Conservation (phyloP, 2,888 invertebrate species). For the Caenorhabditis drosophilae region DNA sequence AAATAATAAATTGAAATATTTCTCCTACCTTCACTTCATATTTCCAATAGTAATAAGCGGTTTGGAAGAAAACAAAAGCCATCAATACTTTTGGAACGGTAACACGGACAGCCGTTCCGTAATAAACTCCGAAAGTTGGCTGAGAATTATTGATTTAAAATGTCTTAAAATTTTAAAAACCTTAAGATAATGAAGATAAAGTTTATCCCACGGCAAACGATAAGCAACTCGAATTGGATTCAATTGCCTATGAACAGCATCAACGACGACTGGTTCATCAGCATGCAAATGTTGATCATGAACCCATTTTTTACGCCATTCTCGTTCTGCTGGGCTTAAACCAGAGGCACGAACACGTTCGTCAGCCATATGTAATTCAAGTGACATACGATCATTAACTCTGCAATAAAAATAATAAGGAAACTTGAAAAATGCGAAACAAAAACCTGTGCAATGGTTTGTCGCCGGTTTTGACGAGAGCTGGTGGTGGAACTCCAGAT, state of each 20-base stretch:
- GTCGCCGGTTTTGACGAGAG: constrained; percentile 53
- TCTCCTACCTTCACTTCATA: constrained; percentile 67
- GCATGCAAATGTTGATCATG: constrained; percentile 67
- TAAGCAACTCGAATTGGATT: constrained; percentile 67
- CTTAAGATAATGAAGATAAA: constrained; percentile 64
- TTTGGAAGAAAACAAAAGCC: constrained; percentile 49
- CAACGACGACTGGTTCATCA: constrained; percentile 67
- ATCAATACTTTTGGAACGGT: constrained; percentile 62
- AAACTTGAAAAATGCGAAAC: background rate
- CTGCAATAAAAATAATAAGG: constrained; percentile 14
- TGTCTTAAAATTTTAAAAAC: constrained; percentile 15
- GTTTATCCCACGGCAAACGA: constrained; percentile 65
- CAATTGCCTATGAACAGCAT: constrained; percentile 66
- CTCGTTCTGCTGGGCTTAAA: constrained; percentile 64
- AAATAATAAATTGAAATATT: constrained; percentile 12
- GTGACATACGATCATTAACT: constrained; percentile 65
- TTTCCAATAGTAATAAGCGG: constrained; percentile 65
- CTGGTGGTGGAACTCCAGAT: constrained; percentile 65
- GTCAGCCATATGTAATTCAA: constrained; percentile 67
- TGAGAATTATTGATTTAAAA: constrained; percentile 14
- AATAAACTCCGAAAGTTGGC: constrained; percentile 66
- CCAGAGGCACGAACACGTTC: constrained; percentile 62
- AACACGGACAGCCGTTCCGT: constrained; percentile 60
- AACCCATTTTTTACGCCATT: constrained; percentile 64
- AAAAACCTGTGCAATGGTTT: constrained; percentile 59